phyloP scores from a whole-genome alignment of 1,140 invertebrate species.

The Zophobas atratus region DNA sequence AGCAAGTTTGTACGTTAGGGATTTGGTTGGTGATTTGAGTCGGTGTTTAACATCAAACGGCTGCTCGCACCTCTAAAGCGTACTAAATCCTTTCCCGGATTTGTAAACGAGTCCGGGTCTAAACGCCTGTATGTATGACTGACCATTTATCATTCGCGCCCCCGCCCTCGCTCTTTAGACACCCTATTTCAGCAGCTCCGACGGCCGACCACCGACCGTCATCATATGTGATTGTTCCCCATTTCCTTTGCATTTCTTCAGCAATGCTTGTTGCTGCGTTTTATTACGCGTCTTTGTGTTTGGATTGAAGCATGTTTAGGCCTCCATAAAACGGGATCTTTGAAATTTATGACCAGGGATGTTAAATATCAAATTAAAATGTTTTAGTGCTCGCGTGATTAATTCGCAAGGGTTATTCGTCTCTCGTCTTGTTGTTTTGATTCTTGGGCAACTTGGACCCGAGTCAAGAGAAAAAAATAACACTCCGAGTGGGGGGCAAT shows the following conservation, averaged over 20 bases:
- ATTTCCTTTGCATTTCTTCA: slow-evolving; percentile 56
- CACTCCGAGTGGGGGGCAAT: slow-evolving; percentile 39
- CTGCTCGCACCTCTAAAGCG: slow-evolving; percentile 50
- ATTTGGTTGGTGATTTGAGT: slow-evolving; percentile 55
- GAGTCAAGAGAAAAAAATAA: slow-evolving; percentile 34
- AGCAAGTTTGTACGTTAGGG: slow-evolving; percentile 54
- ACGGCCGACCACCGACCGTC: slow-evolving; percentile 46
- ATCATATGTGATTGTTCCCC: slow-evolving; percentile 52
- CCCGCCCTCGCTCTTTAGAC: slow-evolving; percentile 37
- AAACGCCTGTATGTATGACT: slow-evolving; percentile 58
- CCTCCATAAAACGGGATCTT: slow-evolving; percentile 36
- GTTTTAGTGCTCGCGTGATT: slow-evolving; percentile 17
- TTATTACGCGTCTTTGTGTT: slow-evolving; percentile 43
- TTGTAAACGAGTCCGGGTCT: slow-evolving; percentile 59
- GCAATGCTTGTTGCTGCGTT: slow-evolving; percentile 45
- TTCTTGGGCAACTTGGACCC: not conserved
- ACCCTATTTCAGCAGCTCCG: slow-evolving; percentile 30
- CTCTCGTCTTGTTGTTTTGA: no score
- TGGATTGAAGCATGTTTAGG: slow-evolving; percentile 32
- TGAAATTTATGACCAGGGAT: slow-evolving; percentile 19
- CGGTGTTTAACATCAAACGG: slow-evolving; percentile 56
- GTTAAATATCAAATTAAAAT: slow-evolving; percentile 37
- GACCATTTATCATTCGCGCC: slow-evolving; percentile 59
- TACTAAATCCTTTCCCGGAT: slow-evolving; percentile 59
- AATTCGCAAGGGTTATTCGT: not conserved